phyloP scores from a whole-genome alignment of 2,888 invertebrate genomes.

The Cheilosia vulpina region DNA sequence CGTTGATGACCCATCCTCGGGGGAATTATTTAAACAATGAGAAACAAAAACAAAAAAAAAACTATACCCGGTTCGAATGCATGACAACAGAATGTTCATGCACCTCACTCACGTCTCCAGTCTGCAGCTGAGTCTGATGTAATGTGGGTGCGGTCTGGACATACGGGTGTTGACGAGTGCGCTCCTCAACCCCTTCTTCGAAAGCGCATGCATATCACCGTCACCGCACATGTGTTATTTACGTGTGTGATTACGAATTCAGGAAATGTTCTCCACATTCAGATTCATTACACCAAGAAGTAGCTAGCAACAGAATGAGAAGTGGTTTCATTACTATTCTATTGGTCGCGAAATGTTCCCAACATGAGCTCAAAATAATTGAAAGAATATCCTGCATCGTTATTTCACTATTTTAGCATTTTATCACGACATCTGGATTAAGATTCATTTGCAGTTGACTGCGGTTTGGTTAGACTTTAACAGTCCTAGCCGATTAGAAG shows the following conservation, averaged over 20 bases:
- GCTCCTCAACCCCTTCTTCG: background rate
- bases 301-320: background rate
- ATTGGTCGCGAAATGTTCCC: background rate
- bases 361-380: background rate
- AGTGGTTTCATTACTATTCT: background rate
- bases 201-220: constrained; percentile 20
- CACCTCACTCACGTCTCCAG: constrained; percentile 38
- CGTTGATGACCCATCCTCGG: constrained; percentile 55
- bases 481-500: background rate
- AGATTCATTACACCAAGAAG: constrained; percentile 2
- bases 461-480: too few relatives aligned
- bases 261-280: constrained; percentile 26
- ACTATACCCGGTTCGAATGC: constrained; percentile 2
- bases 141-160: background rate
- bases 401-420: too few relatives aligned
- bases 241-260: constrained; percentile 63
- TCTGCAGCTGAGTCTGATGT: constrained; percentile 31
- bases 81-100: constrained; percentile 28
- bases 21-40: constrained; percentile 6
- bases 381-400: background rate
- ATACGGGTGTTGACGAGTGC: background rate
- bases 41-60: background rate
- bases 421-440: too few relatives aligned
- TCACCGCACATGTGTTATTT: constrained; percentile 33
- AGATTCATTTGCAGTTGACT: too few relatives aligned